Evolutionary conservation across 2,888 invertebrate species (phyloP).

Genomic region (Thysanoteuthis rhombus): DNA sequence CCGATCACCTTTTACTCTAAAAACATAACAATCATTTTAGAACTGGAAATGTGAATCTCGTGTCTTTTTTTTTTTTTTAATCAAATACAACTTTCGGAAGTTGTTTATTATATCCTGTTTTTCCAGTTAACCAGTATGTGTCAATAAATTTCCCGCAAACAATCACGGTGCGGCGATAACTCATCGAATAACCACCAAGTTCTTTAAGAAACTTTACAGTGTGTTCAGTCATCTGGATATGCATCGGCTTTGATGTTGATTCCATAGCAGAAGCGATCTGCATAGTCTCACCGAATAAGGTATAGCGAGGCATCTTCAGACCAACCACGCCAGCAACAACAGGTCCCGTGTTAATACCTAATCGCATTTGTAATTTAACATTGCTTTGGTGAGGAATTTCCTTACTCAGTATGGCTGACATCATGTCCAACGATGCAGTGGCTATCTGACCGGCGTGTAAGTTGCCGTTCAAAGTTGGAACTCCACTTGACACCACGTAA

Average conservation of each 20-base stretch:
- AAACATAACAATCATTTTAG: too few species aligned
- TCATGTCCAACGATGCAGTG: slow-evolving; percentile 48
- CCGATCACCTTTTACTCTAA: too few species aligned
- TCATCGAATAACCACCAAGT: slow-evolving; percentile 45
- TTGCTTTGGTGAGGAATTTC: slow-evolving; percentile 45
- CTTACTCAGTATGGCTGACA: slow-evolving; percentile 45
- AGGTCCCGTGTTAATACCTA: slow-evolving; percentile 48
- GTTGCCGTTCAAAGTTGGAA: slow-evolving; percentile 51
- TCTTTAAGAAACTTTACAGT: slow-evolving; percentile 45
- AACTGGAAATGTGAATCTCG: too few species aligned
- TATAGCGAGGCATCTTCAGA: slow-evolving; percentile 49
- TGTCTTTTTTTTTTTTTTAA: too few species aligned
- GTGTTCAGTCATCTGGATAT: slow-evolving; percentile 45
- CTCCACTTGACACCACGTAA: slow-evolving; percentile 54
- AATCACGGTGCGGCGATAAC: slow-evolving; percentile 46
- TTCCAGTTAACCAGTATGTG: slow-evolving; percentile 66
- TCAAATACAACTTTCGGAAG: slow-evolving; percentile 45
- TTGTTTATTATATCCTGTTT: slow-evolving; percentile 62
- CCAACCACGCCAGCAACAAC: slow-evolving; percentile 49
- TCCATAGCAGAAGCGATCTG: slow-evolving; percentile 50
- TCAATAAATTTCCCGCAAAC: slow-evolving; percentile 51
- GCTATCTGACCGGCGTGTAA: slow-evolving; percentile 52
- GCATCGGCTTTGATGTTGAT: slow-evolving; percentile 47
- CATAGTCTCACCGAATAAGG: slow-evolving; percentile 49
- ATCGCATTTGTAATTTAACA: slow-evolving; percentile 42